Percentiles rank a stretch among this genome's conserved stretches.
Evolutionary conservation across 2,888 invertebrate species (phyloP).

Genomic region (Mellilla xanthometata): DNA sequence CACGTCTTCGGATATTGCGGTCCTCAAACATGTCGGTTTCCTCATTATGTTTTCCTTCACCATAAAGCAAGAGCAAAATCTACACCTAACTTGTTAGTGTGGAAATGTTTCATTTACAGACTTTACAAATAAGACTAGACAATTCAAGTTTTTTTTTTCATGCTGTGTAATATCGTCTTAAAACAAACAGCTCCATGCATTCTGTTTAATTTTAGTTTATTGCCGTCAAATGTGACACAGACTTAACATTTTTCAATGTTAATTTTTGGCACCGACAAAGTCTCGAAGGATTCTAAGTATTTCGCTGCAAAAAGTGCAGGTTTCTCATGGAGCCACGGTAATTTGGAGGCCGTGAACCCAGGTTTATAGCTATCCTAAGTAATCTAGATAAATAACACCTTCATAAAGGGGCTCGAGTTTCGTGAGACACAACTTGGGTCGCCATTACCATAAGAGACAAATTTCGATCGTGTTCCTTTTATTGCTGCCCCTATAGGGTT

Average conservation of each 20-base stretch:
- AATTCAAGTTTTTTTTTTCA: no score
- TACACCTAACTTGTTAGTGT: no score
- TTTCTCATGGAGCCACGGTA: constrained; percentile 56
- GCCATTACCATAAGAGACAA: constrained; percentile 57
- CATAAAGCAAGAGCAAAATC: no score
- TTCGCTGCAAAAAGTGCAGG: constrained; percentile 75
- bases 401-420: constrained; percentile 60
- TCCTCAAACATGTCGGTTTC: no score
- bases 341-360: constrained; percentile 64
- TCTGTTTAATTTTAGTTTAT: constrained; percentile 48
- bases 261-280: constrained; percentile 62
- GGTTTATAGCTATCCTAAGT: constrained; percentile 64
- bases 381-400: constrained; percentile 74
- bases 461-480: constrained; percentile 55
- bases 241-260: constrained; percentile 63
- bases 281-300: constrained; percentile 58
- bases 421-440: constrained; percentile 62
- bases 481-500: constrained; percentile 62
- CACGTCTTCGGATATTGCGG: no score
- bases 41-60: no score
- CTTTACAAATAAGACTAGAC: no score
- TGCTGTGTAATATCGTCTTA: no score
- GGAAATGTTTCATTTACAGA: no score
- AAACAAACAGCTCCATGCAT: no score
- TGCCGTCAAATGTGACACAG: constrained; percentile 58